Evolutionary conservation across 2,888 invertebrate species (phyloP), one percentile per base, ranked within the genome.

Genomic region (Xanthorhoe spadicearia): DNA sequence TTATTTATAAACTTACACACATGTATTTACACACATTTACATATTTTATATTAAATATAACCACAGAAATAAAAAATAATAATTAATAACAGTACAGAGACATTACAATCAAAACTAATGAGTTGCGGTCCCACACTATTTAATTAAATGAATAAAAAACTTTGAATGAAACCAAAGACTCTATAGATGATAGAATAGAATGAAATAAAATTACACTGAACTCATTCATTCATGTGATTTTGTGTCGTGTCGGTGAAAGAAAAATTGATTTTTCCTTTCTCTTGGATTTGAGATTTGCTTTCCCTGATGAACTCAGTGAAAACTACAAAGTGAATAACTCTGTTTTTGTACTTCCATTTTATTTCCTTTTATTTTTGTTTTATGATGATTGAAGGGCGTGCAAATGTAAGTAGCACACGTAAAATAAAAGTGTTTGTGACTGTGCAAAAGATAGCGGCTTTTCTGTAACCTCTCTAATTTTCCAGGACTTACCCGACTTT

Each of bases 401-500:
- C 93, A 78, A 93, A 92, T 89, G 93, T 92, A 83, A 91, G 92
- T 90, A 59, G 13, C 9, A 15, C 48, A 48, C 15, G 8, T 48
- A 48, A 48, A 15, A 8, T 15, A 48, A 1, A 43, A 1, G 13
- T 1, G 10, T 32, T 38, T 38, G 13, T 13, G 13, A 13, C 17
- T 9, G 10, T 15, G 43, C 17, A 38, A 49, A 38, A 55, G 43
- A 28, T 38, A 63, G 52, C 68, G 64, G 55, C 19, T 6, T 59
- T n/a, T 58, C 49, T 54, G 15, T 32, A 50, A 69, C 61, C 52
- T 23, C 51, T 8, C 35, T 35, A 15, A 15, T 75, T 70, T 94
- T 94, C 76, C 85, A 95, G 95, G 95, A 95, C 81, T 81, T 94
- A 82, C 94, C 95, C 71, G 97, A 96, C 85, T 94, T 95, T 76